A percentile compares a stretch with the other conserved stretches of the same genome.
Conservation (phyloP, 30 jellyfish, hydroid and myxozoan genomes). For the Hydra vulgaris region DNA sequence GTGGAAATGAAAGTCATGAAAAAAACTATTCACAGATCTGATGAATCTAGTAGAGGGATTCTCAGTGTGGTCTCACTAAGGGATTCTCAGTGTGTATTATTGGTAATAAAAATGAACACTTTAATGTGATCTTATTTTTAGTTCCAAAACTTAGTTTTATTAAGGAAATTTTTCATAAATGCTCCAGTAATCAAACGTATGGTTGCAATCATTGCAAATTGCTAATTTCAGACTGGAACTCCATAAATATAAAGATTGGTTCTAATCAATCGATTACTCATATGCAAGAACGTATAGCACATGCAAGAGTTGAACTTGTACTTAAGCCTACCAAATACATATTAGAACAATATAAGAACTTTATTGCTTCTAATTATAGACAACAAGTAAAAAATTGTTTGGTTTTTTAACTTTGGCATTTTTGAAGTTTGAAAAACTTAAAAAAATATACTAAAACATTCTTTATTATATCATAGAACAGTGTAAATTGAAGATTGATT, state of each 20-base stretch:
- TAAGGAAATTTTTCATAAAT: neutral
- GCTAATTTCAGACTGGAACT: neutral
- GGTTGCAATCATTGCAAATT: slow-evolving; percentile 1
- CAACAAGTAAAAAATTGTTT: too few relatives aligned
- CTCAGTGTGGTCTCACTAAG: neutral
- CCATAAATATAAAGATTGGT: neutral
- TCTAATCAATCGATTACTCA: neutral
- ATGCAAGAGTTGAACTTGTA: too few relatives aligned
- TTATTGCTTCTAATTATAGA: too few relatives aligned
- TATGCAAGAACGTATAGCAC: neutral
- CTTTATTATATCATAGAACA: too few relatives aligned
- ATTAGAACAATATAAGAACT: too few relatives aligned
- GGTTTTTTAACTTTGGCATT: too few relatives aligned
- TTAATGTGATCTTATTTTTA: neutral
- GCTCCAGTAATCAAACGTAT: neutral
- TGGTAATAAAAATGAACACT: neutral
- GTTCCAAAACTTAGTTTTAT: neutral
- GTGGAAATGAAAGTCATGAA: neutral
- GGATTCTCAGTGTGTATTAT: neutral
- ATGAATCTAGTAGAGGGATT: neutral
- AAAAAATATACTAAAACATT: too few relatives aligned
- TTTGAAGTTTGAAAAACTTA: too few relatives aligned
- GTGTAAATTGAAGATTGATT: too few relatives aligned
- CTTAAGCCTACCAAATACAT: too few relatives aligned
- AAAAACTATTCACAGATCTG: neutral